phyloP scores from a whole-genome alignment of 2,888 invertebrate species.

The Rhingia rostrata region DNA sequence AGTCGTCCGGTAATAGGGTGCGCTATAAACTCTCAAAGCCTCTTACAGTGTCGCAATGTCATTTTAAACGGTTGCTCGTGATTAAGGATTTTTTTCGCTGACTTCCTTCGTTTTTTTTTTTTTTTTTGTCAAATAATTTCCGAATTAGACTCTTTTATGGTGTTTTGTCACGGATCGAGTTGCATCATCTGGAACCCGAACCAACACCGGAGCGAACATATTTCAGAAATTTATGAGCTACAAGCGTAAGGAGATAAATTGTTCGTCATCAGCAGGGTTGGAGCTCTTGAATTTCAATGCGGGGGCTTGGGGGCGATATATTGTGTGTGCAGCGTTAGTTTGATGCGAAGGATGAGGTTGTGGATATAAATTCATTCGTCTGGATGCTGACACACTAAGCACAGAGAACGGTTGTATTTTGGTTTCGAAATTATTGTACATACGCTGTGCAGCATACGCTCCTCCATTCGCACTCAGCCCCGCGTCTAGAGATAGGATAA shows the following conservation, averaged over 20 bases:
- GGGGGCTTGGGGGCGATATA: conserved; percentile 15
- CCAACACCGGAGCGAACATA: background rate
- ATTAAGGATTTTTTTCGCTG: background rate
- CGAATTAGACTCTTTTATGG: conserved; percentile 22
- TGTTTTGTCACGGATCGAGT: conserved; percentile 50
- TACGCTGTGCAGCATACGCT: background rate
- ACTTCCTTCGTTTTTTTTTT: conserved; percentile 10
- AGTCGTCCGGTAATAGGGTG: background rate
- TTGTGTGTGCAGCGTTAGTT: conserved; percentile 26
- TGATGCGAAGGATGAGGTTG: conserved; percentile 41
- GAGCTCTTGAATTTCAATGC: conserved; percentile 50
- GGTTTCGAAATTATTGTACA: conserved; percentile 25
- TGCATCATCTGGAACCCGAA: conserved; percentile 44
- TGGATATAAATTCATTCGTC: conserved; percentile 26
- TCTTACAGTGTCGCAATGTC: background rate
- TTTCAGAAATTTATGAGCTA: conserved; percentile 32
- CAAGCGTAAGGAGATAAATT: conserved; percentile 30
- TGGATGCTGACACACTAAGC: background rate
- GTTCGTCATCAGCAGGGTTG: conserved; percentile 2
- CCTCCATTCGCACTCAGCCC: background rate
- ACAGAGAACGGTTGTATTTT: conserved; percentile 9
- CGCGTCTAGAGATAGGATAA: background rate
- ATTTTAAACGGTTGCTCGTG: background rate
- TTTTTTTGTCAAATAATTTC: conserved; percentile 32
- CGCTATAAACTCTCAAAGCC: too few species aligned